Conservation (phyloP, 2,113 vertebrate species). For the Myrmecophaga tridactyla region DNA sequence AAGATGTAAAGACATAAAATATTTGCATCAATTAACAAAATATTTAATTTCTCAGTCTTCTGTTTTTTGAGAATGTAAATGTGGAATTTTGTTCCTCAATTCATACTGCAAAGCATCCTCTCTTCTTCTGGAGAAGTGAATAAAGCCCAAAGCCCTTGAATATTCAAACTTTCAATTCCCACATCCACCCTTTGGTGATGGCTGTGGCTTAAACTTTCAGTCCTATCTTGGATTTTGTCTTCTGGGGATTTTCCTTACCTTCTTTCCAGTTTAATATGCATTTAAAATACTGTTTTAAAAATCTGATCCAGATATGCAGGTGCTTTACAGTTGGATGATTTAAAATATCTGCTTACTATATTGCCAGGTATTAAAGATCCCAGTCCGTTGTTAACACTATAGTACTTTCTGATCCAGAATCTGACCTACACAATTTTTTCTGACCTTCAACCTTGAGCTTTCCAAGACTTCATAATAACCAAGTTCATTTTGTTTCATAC, state of each 20-base stretch:
- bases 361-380: neutral
- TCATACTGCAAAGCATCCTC: neutral
- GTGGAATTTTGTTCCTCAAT: neutral
- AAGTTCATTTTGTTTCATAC: neutral
- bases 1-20: neutral
- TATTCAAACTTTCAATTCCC: fast-evolving
- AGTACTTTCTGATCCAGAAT: neutral
- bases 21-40: neutral
- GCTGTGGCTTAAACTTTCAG: neutral
- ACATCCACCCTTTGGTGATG: no score
- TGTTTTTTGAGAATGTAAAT: neutral
- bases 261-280: neutral
- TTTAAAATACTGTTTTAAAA: neutral
- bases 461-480: neutral
- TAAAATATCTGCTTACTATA: neutral
- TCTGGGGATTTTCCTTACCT: neutral
- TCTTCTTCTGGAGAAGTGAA: neutral
- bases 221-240: neutral
- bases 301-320: neutral
- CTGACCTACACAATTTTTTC: neutral
- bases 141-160: neutral
- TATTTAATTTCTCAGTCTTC: neutral
- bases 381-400: neutral
- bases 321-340: neutral
- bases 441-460: conserved; percentile 24